These are phyloP conservation scores for Drosophila kikkawai DNA, from an alignment of 1,140 invertebrate species.

Conservation along the genomic window DNA sequence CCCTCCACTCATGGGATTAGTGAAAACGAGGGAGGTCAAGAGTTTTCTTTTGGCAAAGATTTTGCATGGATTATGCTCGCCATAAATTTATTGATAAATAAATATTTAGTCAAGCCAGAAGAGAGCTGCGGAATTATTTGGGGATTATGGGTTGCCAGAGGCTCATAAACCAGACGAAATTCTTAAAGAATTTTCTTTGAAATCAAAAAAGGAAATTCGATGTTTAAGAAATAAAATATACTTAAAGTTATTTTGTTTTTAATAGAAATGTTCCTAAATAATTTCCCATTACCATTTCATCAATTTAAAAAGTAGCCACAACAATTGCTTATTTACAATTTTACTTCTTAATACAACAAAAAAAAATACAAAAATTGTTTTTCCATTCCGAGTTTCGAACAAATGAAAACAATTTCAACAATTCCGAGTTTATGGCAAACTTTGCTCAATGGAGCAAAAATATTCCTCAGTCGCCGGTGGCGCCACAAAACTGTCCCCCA, in stretches of 20 bases:
- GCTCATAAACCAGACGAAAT: background rate
- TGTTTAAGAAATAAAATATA: background rate
- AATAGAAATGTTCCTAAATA: background rate
- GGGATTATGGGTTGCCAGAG: background rate
- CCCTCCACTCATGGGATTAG: conserved; percentile 28
- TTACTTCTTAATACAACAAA: background rate
- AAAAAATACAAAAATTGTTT: conserved; percentile 45
- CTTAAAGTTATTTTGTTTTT: background rate
- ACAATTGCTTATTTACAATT: conserved; percentile 39
- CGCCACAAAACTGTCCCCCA: conserved; percentile 74
- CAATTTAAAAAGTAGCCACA: conserved; percentile 5
- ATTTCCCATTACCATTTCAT: background rate
- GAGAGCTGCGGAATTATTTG: conserved; percentile 12
- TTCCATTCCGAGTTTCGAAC: conserved; percentile 47
- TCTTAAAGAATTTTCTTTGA: background rate
- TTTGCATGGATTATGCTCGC: conserved; percentile 27
- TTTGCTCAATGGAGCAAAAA: conserved; percentile 71
- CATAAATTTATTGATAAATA: conserved; percentile 37
- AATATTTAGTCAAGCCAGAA: conserved; percentile 26
- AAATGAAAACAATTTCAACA: conserved; percentile 74
- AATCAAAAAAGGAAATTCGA: background rate
- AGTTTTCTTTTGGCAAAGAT: conserved; percentile 44
- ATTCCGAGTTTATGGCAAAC: conserved; percentile 74
- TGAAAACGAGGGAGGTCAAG: conserved; percentile 26
- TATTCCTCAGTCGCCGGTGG: conserved; percentile 55